Percentiles rank a stretch among this genome's conserved stretches.
Evolutionary conservation across 1,140 invertebrate species (phyloP).

Genomic region (Drosophila erecta): DNA sequence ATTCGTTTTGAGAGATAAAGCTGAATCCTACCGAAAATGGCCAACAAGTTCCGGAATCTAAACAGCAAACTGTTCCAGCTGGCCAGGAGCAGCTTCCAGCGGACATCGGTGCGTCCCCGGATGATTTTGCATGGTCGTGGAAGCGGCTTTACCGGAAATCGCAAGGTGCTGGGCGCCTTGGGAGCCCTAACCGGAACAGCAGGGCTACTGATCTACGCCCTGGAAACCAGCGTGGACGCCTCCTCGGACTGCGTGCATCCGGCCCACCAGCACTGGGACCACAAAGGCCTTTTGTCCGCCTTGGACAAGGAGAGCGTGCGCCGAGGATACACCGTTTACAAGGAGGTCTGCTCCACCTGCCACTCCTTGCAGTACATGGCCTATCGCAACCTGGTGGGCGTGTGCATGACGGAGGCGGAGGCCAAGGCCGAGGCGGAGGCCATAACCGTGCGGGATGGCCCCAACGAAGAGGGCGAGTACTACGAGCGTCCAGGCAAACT

Average conservation of each 20-base stretch:
- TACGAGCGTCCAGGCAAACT: constrained; percentile 97
- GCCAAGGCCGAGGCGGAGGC: constrained; percentile 97
- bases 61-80: constrained; percentile 33
- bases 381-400: constrained; percentile 96
- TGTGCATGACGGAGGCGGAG: constrained; percentile 95
- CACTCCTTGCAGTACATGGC: constrained; percentile 96
- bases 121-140: constrained; percentile 3
- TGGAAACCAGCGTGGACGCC: constrained; percentile 95
- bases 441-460: constrained; percentile 95
- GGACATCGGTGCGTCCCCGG: constrained; percentile 9
- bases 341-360: constrained; percentile 99
- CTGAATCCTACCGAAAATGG: constrained; percentile 20
- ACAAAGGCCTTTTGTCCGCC: constrained; percentile 90
- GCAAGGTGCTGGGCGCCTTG: constrained; percentile 28
- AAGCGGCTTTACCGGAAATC: constrained; percentile 1
- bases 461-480: constrained; percentile 95
- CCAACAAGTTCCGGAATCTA: constrained; percentile 34
- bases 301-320: constrained; percentile 93
- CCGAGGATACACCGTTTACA: constrained; percentile 99
- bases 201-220: constrained; percentile 91
- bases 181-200: constrained; percentile 92
- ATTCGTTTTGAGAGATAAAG: neutral
- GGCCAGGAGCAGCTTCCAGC: constrained; percentile 7
- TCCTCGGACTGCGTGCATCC: constrained; percentile 91
- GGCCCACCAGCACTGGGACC: constrained; percentile 92